A percentile compares a stretch with the other conserved stretches of the same genome.
Evolutionary conservation across 2,888 invertebrate genomes (phyloP).

Genomic region (Agrochola litura): DNA sequence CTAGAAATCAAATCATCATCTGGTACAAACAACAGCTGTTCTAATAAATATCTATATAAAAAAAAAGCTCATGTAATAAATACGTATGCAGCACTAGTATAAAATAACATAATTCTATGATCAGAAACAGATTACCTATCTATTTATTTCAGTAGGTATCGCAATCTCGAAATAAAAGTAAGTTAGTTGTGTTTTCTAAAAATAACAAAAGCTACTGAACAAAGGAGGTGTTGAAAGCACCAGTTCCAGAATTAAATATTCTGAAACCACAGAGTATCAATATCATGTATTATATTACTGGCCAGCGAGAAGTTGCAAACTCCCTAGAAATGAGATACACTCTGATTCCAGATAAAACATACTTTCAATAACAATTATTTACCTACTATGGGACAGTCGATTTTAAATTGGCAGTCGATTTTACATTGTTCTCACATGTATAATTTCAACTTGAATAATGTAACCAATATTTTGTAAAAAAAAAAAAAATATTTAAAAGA

Average conservation of each 20-base stretch:
- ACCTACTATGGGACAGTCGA: too few relatives aligned
- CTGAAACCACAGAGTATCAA: conserved; percentile 55
- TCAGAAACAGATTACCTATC: background rate
- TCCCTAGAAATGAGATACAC: conserved; percentile 23
- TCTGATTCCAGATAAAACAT: background rate
- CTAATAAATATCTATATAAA: background rate
- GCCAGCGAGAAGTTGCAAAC: conserved; percentile 32
- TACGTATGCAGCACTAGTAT: background rate
- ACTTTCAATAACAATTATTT: background rate
- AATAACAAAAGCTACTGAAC: conserved; percentile 33
- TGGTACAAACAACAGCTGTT: conserved; percentile 18
- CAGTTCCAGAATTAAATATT: conserved; percentile 38
- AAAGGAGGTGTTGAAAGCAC: conserved; percentile 5
- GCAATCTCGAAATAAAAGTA: background rate
- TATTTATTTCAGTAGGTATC: background rate
- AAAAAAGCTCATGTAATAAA: background rate
- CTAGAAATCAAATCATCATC: too few relatives aligned
- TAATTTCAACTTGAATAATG: too few relatives aligned
- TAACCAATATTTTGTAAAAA: too few relatives aligned
- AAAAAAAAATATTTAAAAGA: too few relatives aligned
- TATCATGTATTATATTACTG: conserved; percentile 61
- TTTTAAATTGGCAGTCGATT: too few relatives aligned
- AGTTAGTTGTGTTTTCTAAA: background rate
- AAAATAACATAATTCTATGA: background rate
- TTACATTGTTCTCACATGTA: too few relatives aligned